Conservation (phyloP, 2,113 vertebrate species). For the Cinclus mexicanus region DNA sequence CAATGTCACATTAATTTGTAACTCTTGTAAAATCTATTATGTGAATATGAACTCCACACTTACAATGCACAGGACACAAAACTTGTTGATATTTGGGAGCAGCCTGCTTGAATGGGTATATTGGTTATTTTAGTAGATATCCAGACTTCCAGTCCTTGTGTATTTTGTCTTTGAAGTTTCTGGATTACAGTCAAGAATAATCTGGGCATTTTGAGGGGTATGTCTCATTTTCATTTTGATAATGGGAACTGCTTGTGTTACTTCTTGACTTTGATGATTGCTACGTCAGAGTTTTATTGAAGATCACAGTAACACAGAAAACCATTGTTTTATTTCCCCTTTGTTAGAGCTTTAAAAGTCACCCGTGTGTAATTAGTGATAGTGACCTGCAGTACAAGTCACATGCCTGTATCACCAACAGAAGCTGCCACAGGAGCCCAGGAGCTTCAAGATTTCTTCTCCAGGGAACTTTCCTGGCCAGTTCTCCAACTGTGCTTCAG, state of each 20-base stretch:
- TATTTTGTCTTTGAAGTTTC: slow-evolving; percentile 55
- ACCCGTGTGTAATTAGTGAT: not conserved
- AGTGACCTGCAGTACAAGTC: not conserved
- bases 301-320: slow-evolving; percentile 12
- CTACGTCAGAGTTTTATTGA: not conserved
- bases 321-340: slow-evolving; percentile 27
- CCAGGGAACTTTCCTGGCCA: not conserved
- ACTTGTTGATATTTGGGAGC: not conserved
- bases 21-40: not conserved
- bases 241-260: slow-evolving; percentile 17
- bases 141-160: slow-evolving; percentile 43
- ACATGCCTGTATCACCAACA: not conserved
- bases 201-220: not conserved
- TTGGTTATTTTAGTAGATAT: slow-evolving; percentile 12
- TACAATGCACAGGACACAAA: not conserved
- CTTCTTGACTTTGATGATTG: slow-evolving; percentile 10
- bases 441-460: not conserved
- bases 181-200: slow-evolving; percentile 45
- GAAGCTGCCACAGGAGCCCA: not conserved
- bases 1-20: not conserved
- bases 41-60: not conserved
- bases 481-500: not conserved
- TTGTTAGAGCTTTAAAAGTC: not conserved
- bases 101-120: not conserved
- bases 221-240: slow-evolving; percentile 23